Evolutionary conservation across 2,888 invertebrate species (phyloP).

Genomic region (Nebria brevicollis): DNA sequence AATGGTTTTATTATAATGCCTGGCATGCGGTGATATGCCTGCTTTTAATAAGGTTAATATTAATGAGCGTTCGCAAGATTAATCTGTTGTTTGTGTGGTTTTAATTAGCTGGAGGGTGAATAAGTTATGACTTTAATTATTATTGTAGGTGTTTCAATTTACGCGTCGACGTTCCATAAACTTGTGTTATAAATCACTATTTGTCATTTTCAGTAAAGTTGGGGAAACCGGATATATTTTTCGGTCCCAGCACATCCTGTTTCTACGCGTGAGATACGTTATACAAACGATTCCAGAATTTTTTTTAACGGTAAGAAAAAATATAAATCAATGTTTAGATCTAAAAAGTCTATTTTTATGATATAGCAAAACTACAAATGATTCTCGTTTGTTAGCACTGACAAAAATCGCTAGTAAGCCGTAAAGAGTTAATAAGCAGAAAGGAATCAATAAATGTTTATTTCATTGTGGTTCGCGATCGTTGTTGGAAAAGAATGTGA

Average conservation of each 20-base stretch:
- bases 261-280: neutral
- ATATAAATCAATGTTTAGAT: too few species aligned
- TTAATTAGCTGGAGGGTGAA: neutral
- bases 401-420: too few species aligned
- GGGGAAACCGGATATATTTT: neutral
- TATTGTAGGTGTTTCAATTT: neutral
- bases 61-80: neutral
- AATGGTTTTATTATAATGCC: neutral
- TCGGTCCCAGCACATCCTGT: neutral
- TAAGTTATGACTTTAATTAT: neutral
- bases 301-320: neutral
- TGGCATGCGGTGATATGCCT: neutral
- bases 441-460: neutral
- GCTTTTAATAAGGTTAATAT: constrained; percentile 1
- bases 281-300: neutral
- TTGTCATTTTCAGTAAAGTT: neutral
- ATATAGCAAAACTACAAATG: too few species aligned
- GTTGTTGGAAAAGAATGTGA: neutral
- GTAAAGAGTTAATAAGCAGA: too few species aligned
- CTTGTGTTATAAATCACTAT: neutral
- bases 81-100: neutral
- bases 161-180: neutral
- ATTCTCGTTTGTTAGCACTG: too few species aligned
- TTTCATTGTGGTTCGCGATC: neutral
- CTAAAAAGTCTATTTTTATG: too few species aligned